Conservation (phyloP, 2,797 vertebrate genomes). For the Prunella strophiata region DNA sequence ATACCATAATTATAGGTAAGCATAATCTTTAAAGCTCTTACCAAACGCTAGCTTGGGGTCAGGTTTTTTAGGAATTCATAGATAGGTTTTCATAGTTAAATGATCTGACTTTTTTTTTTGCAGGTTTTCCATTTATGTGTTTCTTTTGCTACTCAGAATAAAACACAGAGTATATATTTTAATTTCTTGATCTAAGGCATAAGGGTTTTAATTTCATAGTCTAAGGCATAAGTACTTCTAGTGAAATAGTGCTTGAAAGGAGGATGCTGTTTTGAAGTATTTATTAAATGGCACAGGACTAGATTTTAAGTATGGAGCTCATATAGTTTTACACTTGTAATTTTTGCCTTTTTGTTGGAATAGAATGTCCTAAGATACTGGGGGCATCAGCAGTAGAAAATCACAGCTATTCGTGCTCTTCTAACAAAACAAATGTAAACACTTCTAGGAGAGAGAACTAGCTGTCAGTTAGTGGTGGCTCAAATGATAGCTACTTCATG, state of each 20-base stretch:
- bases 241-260: neutral
- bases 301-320: neutral
- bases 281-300: neutral
- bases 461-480: neutral
- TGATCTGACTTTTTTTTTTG: neutral
- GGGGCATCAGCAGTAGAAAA: neutral
- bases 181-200: neutral
- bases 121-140: neutral
- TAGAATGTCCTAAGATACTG: neutral
- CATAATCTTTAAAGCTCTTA: neutral
- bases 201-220: neutral
- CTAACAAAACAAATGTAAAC: neutral
- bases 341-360: neutral
- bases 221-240: neutral
- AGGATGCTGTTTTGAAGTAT: neutral
- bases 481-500: neutral
- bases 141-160: neutral
- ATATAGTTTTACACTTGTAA: neutral
- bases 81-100: neutral
- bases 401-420: neutral
- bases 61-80: neutral
- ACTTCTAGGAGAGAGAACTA: neutral
- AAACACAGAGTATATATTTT: neutral
- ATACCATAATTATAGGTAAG: conserved; percentile 96
- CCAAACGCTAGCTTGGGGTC: neutral